These are phyloP conservation scores for Cyphomyrus plagiostoma DNA, from an alignment of 2,113 vertebrate species.

Conservation along the genomic window DNA sequence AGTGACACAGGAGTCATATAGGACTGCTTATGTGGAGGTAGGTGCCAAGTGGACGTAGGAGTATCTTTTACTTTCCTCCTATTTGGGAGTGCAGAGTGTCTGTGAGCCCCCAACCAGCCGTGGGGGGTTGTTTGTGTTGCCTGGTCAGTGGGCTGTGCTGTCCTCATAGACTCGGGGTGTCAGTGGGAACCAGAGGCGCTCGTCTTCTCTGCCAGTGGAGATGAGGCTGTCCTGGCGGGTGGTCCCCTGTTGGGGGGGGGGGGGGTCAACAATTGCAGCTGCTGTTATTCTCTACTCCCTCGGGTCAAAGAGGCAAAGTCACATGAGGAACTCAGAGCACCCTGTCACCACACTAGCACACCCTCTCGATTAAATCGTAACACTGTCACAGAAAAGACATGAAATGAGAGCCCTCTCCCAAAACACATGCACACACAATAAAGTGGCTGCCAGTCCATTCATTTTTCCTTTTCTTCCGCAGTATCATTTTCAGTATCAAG, in stretches of 20 bases:
- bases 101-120: constrained; percentile 13
- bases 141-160: constrained; percentile 24
- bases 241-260: constrained; percentile 54
- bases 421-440: not conserved
- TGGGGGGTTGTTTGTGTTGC: not conserved
- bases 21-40: not conserved
- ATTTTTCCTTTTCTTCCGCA: not conserved
- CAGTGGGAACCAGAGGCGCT: constrained; percentile 83
- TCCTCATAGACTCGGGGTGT: constrained; percentile 82
- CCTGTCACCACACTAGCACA: not conserved
- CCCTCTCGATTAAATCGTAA: not conserved
- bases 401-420: not conserved
- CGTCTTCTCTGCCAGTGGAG: constrained; percentile 56
- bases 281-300: not conserved
- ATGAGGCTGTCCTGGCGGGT: constrained; percentile 44
- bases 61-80: not conserved
- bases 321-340: not conserved
- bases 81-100: not conserved
- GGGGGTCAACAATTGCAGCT: not conserved
- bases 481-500: not conserved
- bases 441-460: not conserved
- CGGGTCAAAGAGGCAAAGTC: not conserved
- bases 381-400: not conserved
- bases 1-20: not conserved
- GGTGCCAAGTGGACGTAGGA: not conserved